A percentile compares a stretch with the other conserved stretches of the same genome.
Conservation (phyloP, 2,888 invertebrate genomes). For the Limenitis camilla region DNA sequence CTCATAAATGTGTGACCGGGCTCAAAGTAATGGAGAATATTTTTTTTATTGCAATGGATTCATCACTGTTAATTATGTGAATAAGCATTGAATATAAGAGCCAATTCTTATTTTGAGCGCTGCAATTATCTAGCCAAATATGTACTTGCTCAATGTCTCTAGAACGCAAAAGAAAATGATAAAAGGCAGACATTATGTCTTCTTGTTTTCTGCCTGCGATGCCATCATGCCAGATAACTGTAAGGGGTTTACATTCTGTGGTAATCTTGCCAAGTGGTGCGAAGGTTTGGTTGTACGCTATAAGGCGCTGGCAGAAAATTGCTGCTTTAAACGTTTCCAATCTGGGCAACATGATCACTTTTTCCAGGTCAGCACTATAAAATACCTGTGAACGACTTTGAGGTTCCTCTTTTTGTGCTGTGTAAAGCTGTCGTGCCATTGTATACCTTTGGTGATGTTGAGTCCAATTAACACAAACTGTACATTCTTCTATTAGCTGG, state of each 20-base stretch:
- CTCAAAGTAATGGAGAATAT: slow-evolving; percentile 25
- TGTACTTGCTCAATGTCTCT: slow-evolving; percentile 17
- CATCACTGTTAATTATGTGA: slow-evolving; percentile 23
- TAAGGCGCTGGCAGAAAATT: not conserved
- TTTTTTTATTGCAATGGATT: slow-evolving; percentile 19
- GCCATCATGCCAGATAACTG: slow-evolving; percentile 21
- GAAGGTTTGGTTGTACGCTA: slow-evolving; percentile 16
- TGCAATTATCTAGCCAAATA: slow-evolving; percentile 26
- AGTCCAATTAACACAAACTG: not conserved
- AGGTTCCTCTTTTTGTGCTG: not conserved
- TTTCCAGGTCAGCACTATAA: not conserved
- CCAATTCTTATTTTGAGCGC: slow-evolving; percentile 15
- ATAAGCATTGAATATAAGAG: slow-evolving; percentile 22
- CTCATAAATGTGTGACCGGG: slow-evolving; percentile 30
- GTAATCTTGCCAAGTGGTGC: slow-evolving; percentile 22
- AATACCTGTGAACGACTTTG: not conserved
- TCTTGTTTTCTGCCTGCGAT: slow-evolving; percentile 20
- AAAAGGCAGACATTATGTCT: slow-evolving; percentile 19
- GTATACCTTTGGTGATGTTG: not conserved
- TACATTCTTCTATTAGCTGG: not conserved
- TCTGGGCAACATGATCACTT: not conserved
- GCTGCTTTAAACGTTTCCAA: not conserved
- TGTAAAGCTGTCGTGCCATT: not conserved
- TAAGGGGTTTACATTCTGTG: slow-evolving; percentile 7
- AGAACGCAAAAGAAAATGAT: slow-evolving; percentile 19